phyloP scores from a whole-genome alignment of 2,888 invertebrate genomes.

The Saturnia japonica region DNA sequence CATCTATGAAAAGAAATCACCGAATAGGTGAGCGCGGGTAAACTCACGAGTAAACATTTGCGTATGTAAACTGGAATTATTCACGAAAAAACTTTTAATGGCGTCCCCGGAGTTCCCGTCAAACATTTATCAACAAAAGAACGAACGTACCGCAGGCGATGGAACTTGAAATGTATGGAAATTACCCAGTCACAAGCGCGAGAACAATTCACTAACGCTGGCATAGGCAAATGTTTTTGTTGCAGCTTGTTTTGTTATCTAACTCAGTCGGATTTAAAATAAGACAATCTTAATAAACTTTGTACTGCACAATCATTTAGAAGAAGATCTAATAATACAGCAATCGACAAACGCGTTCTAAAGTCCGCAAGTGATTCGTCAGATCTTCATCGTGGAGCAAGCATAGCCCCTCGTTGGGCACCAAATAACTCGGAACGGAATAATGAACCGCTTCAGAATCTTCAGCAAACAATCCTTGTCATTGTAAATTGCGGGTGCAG shows the following conservation, averaged over 20 bases:
- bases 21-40: constrained; percentile 78
- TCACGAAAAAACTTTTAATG: constrained; percentile 83
- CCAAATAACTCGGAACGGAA: constrained; percentile 69
- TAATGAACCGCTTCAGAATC: constrained; percentile 67
- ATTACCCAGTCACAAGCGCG: constrained; percentile 81
- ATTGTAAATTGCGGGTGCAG: constrained; percentile 48
- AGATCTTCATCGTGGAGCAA: constrained; percentile 52
- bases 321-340: constrained; percentile 2
- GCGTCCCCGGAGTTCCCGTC: constrained; percentile 82
- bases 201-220: constrained; percentile 81
- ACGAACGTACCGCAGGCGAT: constrained; percentile 82
- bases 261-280: constrained; percentile 67
- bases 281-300: constrained; percentile 40
- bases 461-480: constrained; percentile 62
- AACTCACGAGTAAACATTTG: constrained; percentile 81
- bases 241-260: constrained; percentile 74
- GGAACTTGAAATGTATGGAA: constrained; percentile 82
- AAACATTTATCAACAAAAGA: constrained; percentile 83
- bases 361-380: constrained; percentile 54
- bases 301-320: constrained; percentile 1
- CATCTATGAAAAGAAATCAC: constrained; percentile 78
- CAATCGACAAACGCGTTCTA: constrained; percentile 1
- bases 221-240: constrained; percentile 81
- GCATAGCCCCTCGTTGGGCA: constrained; percentile 60
- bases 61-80: constrained; percentile 82